Evolutionary conservation across 1,140 invertebrate species (phyloP).

Genomic region (Harlomillsia oculata): DNA sequence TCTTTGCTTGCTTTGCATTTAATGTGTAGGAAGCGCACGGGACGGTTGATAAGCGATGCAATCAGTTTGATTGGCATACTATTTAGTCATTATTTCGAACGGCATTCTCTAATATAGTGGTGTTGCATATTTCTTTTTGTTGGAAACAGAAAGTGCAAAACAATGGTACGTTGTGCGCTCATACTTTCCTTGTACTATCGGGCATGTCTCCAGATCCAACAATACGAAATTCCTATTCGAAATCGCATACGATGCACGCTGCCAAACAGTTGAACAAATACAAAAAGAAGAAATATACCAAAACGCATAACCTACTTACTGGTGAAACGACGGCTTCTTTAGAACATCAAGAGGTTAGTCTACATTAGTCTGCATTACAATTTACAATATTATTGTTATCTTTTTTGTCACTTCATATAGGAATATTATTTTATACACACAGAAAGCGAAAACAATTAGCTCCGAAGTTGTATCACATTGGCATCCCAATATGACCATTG

Average conservation of each 20-base stretch:
- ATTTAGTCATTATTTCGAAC: no score
- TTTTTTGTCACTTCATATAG: no score
- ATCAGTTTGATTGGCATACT: no score
- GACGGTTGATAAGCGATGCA: no score
- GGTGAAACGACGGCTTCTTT: slow-evolving; percentile 71
- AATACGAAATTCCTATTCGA: slow-evolving; percentile 55
- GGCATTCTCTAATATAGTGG: background rate
- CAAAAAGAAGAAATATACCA: slow-evolving; percentile 77
- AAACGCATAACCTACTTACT: slow-evolving; percentile 88
- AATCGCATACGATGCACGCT: slow-evolving; percentile 60
- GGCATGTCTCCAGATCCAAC: slow-evolving; percentile 71
- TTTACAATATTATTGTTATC: no score
- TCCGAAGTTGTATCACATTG: slow-evolving; percentile 92
- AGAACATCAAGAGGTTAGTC: slow-evolving; percentile 47
- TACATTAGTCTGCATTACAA: background rate
- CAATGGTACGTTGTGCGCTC: slow-evolving; percentile 90
- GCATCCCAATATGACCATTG: slow-evolving; percentile 98
- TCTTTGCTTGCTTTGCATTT: no score
- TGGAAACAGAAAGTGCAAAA: slow-evolving; percentile 57
- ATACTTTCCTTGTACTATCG: slow-evolving; percentile 71
- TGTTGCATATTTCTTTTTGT: slow-evolving; percentile 6
- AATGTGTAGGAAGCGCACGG: no score
- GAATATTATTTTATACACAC: no score
- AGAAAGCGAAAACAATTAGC: slow-evolving; percentile 70
- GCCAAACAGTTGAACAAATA: slow-evolving; percentile 81